Evolutionary conservation across 2,888 invertebrate genomes (phyloP), one percentile per base, ranked within the genome.

Genomic region (Lathronympha strigana): DNA sequence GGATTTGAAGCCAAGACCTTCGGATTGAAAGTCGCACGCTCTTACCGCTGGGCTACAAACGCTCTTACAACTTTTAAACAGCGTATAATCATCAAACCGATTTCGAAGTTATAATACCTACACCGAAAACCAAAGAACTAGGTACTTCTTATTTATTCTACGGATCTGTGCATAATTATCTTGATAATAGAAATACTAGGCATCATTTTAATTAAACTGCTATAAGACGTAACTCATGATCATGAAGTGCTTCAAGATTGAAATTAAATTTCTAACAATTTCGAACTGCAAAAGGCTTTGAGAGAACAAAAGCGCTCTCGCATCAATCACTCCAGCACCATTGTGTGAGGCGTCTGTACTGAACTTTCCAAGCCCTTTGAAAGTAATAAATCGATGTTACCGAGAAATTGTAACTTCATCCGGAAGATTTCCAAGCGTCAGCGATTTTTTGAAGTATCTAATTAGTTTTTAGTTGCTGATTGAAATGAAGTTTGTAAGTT

Each of bases 321-420:
- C 66, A 66, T 66, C 66, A 66, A 66, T 66, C 66, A 66, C 60
- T 28, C 55, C 55, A 19, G 49, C 51, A 13, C 53, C 38, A 66
- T 66, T 60, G 54, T 66, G 53, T 28, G 58, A 51, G 33, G 58
- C 51, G 40, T 62, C 58, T 53, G 40, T 51, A 45, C 40, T 28
- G 57, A 61, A 67, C 61, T 64, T 67, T 43, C 23, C 36, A 23
- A 66, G 57, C 66, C 68, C 63, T 68, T 67, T 67, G 61, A 67
- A 67, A 49, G 63, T 68, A 63, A 63, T 63, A 55, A 68, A 68
- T 67, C 67, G 67, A 61, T 57, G 63, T 38, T 50, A 68, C 67
- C 57, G 60, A 67, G 64, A 66, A 69, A 69, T 66, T 66, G 68
- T 61, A 54, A 62, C 62, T 66, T 62, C 58, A 62, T 66, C 61